A percentile compares a stretch with the other conserved stretches of the same genome.
Conservation (phyloP, 1,140 invertebrate genomes). For the Lethocerus indicus region DNA sequence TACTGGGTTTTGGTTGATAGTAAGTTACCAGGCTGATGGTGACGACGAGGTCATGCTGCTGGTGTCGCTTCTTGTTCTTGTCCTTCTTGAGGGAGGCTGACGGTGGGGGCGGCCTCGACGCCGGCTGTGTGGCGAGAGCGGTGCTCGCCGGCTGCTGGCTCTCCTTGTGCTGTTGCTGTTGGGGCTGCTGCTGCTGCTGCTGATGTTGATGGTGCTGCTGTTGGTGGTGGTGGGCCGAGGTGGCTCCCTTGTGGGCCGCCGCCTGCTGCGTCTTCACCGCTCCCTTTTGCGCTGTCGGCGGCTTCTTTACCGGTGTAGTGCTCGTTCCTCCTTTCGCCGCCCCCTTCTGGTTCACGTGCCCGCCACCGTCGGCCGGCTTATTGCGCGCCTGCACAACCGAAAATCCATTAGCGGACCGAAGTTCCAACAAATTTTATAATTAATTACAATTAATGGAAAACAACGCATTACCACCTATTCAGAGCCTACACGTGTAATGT, state of each 20-base stretch:
- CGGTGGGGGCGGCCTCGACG: conserved; percentile 18
- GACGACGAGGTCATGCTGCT: conserved; percentile 64
- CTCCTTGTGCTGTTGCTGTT: neutral
- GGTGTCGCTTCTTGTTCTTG: conserved; percentile 61
- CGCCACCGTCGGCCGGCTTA: conserved; percentile 57
- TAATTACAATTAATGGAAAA: no score
- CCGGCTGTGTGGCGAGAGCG: conserved; percentile 1
- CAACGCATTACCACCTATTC: no score
- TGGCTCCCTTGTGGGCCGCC: conserved; percentile 30
- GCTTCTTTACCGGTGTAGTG: conserved; percentile 37
- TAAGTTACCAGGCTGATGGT: conserved; percentile 72
- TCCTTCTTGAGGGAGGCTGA: conserved; percentile 40
- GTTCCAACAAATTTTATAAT: no score
- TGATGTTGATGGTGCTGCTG: conserved; percentile 25
- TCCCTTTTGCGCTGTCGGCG: conserved; percentile 29
- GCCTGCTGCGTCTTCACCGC: conserved; percentile 27
- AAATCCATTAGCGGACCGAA: no score
- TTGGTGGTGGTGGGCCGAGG: conserved; percentile 37
- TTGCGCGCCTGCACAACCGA: conserved; percentile 43
- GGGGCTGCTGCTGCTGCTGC: neutral
- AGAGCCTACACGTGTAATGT: no score
- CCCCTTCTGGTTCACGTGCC: conserved; percentile 51
- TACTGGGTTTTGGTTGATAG: no score
- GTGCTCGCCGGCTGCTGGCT: neutral
- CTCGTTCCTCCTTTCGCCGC: conserved; percentile 29